Evolutionary conservation across 2,113 vertebrate species (phyloP).

Genomic region (Oreochromis spilurus): DNA sequence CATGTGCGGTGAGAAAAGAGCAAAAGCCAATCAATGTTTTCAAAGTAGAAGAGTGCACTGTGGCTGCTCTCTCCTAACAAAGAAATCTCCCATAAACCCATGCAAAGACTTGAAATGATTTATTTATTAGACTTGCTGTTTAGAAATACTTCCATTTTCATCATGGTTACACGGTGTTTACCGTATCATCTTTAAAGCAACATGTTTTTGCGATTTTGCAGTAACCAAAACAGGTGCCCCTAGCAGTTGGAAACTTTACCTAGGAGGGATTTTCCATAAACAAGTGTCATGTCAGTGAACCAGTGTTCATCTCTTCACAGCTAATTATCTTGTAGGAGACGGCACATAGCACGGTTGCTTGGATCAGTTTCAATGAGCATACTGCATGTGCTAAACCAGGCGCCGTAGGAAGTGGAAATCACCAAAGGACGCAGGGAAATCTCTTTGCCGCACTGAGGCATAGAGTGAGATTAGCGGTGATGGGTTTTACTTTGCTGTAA

Average conservation of each 20-base stretch:
- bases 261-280: conserved; percentile 30
- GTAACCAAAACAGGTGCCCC: conserved; percentile 21
- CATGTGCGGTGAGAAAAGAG: background rate
- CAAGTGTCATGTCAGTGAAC: conserved; percentile 27
- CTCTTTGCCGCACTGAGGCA: background rate
- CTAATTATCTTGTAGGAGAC: conserved; percentile 19
- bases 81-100: background rate
- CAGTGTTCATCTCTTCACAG: conserved; percentile 1
- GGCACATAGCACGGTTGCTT: conserved; percentile 7
- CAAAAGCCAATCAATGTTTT: background rate
- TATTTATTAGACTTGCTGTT: background rate
- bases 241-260: conserved; percentile 24
- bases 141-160: background rate
- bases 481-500: background rate
- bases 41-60: background rate
- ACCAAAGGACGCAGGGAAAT: background rate
- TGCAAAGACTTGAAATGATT: background rate
- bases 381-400: background rate
- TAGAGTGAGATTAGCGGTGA: background rate
- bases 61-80: background rate
- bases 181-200: background rate
- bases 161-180: no score
- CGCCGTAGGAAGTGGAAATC: background rate
- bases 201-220: background rate
- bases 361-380: conserved; percentile 4